phyloP scores from a whole-genome alignment of 2,113 vertebrate genomes.

The Gymnocephalus cernua region DNA sequence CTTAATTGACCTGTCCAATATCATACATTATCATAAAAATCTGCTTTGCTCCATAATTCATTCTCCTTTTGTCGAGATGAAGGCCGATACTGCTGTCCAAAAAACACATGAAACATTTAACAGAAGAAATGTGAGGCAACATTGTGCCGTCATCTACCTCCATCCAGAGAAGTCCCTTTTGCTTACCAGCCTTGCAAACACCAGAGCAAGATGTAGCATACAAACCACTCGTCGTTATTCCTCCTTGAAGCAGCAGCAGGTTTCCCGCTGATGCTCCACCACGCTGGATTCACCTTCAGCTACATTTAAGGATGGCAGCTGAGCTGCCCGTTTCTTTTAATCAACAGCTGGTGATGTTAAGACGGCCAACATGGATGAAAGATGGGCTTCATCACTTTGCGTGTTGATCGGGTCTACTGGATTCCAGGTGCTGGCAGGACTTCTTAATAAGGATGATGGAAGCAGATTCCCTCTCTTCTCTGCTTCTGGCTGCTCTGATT shows the following conservation, averaged over 20 bases:
- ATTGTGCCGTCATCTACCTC: constrained; percentile 55
- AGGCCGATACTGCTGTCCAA: constrained; percentile 43
- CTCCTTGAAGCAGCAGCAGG: constrained; percentile 7
- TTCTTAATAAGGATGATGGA: constrained; percentile 46
- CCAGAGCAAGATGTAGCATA: constrained; percentile 67
- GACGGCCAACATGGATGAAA: background rate
- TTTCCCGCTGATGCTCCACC: background rate
- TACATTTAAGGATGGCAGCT: constrained; percentile 4
- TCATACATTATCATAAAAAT: constrained; percentile 9
- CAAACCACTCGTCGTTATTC: constrained; percentile 78
- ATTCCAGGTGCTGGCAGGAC: constrained; percentile 29
- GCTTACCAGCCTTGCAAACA: constrained; percentile 81
- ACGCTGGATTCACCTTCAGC: background rate
- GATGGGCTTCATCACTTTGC: background rate
- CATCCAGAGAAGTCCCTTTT: constrained; percentile 66
- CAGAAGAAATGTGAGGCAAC: constrained; percentile 24
- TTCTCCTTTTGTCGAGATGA: constrained; percentile 15
- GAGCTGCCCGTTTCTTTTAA: background rate
- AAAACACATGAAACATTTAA: constrained; percentile 16
- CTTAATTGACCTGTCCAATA: constrained; percentile 17
- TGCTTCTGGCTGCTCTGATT: constrained; percentile 1
- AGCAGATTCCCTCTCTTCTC: constrained; percentile 17
- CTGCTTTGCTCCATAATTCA: background rate
- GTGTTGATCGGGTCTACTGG: background rate
- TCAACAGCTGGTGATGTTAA: constrained; percentile 7